Conservation (phyloP, 2,888 invertebrate genomes). For the Nudaria mundana region DNA sequence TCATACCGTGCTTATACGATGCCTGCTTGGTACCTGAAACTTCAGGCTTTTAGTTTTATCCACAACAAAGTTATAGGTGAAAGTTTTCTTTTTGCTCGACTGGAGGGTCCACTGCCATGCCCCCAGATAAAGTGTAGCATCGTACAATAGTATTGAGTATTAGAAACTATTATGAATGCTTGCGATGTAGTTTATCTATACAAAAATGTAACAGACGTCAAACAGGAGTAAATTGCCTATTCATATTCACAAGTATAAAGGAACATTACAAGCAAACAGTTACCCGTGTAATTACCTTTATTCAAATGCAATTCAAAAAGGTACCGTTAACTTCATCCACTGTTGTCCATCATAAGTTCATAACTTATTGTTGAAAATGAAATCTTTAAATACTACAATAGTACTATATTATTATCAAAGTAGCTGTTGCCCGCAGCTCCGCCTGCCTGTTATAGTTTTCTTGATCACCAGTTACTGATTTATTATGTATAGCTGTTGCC, state of each 20-base stretch:
- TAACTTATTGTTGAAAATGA: background rate
- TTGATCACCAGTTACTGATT: too few relatives aligned
- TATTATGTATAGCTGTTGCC: too few relatives aligned
- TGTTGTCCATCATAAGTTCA: conserved; percentile 13
- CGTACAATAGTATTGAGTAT: conserved; percentile 32
- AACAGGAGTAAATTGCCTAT: conserved; percentile 62
- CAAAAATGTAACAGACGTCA: conserved; percentile 31
- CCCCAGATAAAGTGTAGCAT: conserved; percentile 8
- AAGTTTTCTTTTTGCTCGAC: too few relatives aligned
- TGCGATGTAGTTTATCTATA: conserved; percentile 42
- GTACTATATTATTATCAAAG: too few relatives aligned
- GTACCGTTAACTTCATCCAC: conserved; percentile 23
- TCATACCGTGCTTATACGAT: too few relatives aligned
- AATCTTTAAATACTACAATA: too few relatives aligned
- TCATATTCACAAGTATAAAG: conserved; percentile 51
- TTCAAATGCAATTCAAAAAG: conserved; percentile 23
- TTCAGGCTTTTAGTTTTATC: too few relatives aligned
- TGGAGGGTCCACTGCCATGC: too few relatives aligned
- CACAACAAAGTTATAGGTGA: too few relatives aligned
- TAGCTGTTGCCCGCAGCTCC: too few relatives aligned
- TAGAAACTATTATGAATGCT: conserved; percentile 40
- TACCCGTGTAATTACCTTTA: conserved; percentile 35
- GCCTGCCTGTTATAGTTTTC: too few relatives aligned
- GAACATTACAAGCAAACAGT: conserved; percentile 58
- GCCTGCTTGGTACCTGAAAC: too few relatives aligned